A percentile compares a stretch with the other conserved stretches of the same genome.
phyloP scores from a whole-genome alignment of 1,140 invertebrate genomes.

The Drosophila tristis region DNA sequence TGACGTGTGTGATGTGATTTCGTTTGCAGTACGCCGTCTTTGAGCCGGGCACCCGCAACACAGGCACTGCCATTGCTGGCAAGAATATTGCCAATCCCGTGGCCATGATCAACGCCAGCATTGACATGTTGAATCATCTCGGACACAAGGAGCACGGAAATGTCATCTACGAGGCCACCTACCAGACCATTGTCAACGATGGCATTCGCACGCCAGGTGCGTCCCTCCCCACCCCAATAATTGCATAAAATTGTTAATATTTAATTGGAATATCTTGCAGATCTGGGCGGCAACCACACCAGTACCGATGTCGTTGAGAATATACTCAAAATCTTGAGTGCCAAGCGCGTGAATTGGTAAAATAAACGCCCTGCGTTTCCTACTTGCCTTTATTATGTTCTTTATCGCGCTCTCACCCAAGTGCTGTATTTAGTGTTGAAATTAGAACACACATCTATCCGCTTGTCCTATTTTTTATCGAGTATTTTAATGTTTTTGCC shows the following conservation, averaged over 20 bases:
- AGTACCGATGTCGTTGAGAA: constrained; percentile 89
- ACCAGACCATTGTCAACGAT: constrained; percentile 93
- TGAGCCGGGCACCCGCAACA: constrained; percentile 97
- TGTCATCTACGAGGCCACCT: constrained; percentile 90
- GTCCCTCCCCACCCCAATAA: constrained; percentile 19
- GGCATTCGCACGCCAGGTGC: constrained; percentile 91
- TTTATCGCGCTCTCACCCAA: constrained; percentile 36
- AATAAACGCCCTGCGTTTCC: constrained; percentile 45
- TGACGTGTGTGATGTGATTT: not conserved
- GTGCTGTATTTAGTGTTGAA: constrained; percentile 57
- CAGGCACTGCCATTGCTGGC: constrained; percentile 95
- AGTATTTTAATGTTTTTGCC: constrained; percentile 7
- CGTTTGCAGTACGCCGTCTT: constrained; percentile 93
- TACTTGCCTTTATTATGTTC: constrained; percentile 38
- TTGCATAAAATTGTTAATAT: not conserved
- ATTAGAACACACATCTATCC: constrained; percentile 39
- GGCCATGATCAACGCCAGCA: constrained; percentile 96
- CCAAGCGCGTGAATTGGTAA: constrained; percentile 84
- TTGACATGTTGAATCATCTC: constrained; percentile 96
- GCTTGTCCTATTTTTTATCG: constrained; percentile 58
- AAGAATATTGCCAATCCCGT: constrained; percentile 99
- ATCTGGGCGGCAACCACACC: constrained; percentile 88
- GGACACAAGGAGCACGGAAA: constrained; percentile 92
- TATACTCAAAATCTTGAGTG: constrained; percentile 87
- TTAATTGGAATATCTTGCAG: constrained; percentile 67